These are phyloP conservation scores for Bombus impatiens DNA, from an alignment of 1,140 invertebrate genomes.

Conservation along the genomic window DNA sequence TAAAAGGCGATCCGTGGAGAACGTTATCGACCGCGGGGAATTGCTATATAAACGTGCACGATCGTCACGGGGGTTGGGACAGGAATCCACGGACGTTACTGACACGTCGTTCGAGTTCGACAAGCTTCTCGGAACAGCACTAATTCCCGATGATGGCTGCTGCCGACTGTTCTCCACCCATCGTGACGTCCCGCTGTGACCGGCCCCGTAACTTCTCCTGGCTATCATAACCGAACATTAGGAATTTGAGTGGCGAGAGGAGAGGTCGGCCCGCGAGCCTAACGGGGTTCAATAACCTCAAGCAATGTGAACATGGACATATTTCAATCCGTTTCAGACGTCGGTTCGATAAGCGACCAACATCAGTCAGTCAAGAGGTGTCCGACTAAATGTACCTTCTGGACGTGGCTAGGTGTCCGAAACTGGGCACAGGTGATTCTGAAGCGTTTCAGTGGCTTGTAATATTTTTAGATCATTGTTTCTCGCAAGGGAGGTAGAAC, in stretches of 20 bases:
- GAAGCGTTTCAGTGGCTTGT: constrained; percentile 53
- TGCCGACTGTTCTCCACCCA: constrained; percentile 60
- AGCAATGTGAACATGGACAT: constrained; percentile 62
- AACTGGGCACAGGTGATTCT: constrained; percentile 66
- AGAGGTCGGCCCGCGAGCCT: constrained; percentile 2
- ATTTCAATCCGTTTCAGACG: constrained; percentile 66
- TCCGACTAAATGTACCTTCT: constrained; percentile 60
- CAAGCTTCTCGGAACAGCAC: constrained; percentile 63
- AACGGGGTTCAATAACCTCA: constrained; percentile 64
- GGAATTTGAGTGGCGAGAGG: constrained; percentile 65
- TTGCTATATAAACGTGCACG: constrained; percentile 16
- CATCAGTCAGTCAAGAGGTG: constrained; percentile 70
- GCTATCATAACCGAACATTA: constrained; percentile 68
- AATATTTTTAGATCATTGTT: neutral
- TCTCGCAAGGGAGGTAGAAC: neutral
- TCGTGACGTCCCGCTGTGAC: constrained; percentile 60
- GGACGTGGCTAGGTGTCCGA: constrained; percentile 22
- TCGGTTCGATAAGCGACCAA: constrained; percentile 67
- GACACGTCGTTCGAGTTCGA: constrained; percentile 51
- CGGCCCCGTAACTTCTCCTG: constrained; percentile 62
- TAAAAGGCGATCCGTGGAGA: constrained; percentile 19
- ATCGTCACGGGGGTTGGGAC: constrained; percentile 40
- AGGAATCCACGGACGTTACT: constrained; percentile 26
- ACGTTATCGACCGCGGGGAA: constrained; percentile 17
- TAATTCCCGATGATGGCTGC: constrained; percentile 68